These are phyloP conservation scores for Cryptosula pallasiana DNA, from an alignment of 2,888 invertebrate genomes.

Conservation along the genomic window DNA sequence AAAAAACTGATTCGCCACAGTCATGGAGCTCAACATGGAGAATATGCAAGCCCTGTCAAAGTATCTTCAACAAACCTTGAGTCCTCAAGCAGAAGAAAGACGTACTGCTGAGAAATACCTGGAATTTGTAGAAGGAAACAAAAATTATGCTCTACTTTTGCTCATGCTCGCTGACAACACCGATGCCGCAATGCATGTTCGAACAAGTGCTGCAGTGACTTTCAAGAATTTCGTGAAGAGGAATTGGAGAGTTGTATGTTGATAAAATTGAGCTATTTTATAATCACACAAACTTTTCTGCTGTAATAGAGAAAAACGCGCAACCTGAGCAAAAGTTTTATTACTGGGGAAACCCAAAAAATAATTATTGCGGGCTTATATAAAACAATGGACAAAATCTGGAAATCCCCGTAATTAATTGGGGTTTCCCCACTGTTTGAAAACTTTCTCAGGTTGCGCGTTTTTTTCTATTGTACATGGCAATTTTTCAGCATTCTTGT, in stretches of 20 bases:
- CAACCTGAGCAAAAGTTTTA: no score
- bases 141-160: conserved; percentile 81
- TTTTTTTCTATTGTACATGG: no score
- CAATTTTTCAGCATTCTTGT: no score
- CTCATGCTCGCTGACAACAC: conserved; percentile 76
- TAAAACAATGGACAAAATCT: no score
- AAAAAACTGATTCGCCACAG: background rate
- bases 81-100: conserved; percentile 72
- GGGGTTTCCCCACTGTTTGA: no score
- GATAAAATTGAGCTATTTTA: no score
- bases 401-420: no score
- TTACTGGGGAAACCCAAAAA: no score
- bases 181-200: conserved; percentile 68
- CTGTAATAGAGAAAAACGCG: no score
- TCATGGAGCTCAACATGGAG: conserved; percentile 46
- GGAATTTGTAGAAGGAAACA: conserved; percentile 80
- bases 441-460: no score
- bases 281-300: no score
- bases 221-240: conserved; percentile 95
- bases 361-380: no score
- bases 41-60: conserved; percentile 73
- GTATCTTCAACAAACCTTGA: conserved; percentile 82
- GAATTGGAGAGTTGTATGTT: conserved; percentile 69
- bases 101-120: conserved; percentile 85
- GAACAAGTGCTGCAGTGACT: conserved; percentile 84